These are phyloP conservation scores for Drosophila fuyamai DNA, from an alignment of 1,140 invertebrate genomes.

Conservation along the genomic window DNA sequence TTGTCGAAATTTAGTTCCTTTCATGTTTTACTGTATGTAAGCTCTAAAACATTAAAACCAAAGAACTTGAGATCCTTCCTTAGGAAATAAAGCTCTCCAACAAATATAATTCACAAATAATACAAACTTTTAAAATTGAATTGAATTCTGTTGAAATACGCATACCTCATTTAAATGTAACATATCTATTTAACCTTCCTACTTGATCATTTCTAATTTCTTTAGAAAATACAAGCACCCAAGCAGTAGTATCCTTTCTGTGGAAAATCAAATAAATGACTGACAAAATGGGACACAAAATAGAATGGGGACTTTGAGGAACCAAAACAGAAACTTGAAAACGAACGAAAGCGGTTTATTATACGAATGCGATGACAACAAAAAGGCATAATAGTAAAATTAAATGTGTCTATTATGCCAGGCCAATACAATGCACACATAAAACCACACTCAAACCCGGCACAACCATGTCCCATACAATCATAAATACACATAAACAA, in stretches of 20 bases:
- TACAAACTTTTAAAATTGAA: neutral
- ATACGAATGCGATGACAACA: slow-evolving; percentile 81
- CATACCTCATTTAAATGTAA: neutral
- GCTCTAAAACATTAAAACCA: too few relatives aligned
- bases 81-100: too few relatives aligned
- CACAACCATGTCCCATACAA: slow-evolving; percentile 26
- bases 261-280: slow-evolving; percentile 75
- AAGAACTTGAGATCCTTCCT: too few relatives aligned
- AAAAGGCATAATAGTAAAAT: slow-evolving; percentile 83
- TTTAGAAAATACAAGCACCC: slow-evolving; percentile 23
- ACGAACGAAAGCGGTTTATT: slow-evolving; percentile 73
- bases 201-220: slow-evolving; percentile 51
- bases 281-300: slow-evolving; percentile 64
- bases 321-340: slow-evolving; percentile 69
- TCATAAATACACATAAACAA: slow-evolving; percentile 15
- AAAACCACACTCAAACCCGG: slow-evolving; percentile 63
- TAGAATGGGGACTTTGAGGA: slow-evolving; percentile 27
- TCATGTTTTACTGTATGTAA: too few relatives aligned
- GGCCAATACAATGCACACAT: slow-evolving; percentile 79
- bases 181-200: slow-evolving; percentile 12
- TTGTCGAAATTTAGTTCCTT: too few relatives aligned
- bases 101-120: neutral
- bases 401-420: slow-evolving; percentile 82
- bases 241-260: slow-evolving; percentile 14
- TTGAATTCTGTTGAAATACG: neutral